These are phyloP conservation scores for Aplochiton taeniatus DNA, from an alignment of 2,797 vertebrate genomes.

Conservation along the genomic window DNA sequence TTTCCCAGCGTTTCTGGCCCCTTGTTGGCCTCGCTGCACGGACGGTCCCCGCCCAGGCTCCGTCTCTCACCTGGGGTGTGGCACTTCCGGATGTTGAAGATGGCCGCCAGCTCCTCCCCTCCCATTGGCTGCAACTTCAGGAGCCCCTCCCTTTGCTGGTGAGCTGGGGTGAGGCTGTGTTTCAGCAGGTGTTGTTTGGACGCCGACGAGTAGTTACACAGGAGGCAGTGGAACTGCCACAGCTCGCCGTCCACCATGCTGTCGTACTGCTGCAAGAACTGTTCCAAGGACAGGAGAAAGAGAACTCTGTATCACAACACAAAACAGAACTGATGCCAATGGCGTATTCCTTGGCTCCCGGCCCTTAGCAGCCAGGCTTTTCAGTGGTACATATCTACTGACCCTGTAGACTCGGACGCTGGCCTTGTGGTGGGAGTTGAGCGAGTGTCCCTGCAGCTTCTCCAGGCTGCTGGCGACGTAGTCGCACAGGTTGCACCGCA, in stretches of 20 bases:
- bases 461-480: conserved; percentile 96
- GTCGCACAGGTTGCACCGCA: conserved; percentile 95
- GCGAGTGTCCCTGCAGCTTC: conserved; percentile 92
- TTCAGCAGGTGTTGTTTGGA: conserved; percentile 95
- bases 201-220: conserved; percentile 96
- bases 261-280: conserved; percentile 96
- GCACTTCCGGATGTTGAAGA: conserved; percentile 93
- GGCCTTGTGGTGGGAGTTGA: conserved; percentile 90
- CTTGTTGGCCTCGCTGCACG: no score
- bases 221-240: conserved; percentile 92
- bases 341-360: no score
- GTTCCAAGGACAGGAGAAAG: conserved; percentile 39
- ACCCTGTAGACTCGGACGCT: conserved; percentile 95
- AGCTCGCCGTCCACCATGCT: conserved; percentile 87
- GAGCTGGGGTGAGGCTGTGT: conserved; percentile 93
- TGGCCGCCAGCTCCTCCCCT: conserved; percentile 90
- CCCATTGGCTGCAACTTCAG: conserved; percentile 91
- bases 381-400: conserved; percentile 44
- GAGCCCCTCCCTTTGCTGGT: conserved; percentile 93
- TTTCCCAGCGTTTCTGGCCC: no score
- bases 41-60: no score
- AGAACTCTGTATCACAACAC: not conserved
- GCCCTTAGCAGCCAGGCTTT: no score
- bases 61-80: conserved; percentile 81
- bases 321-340: no score